Base-by-base conservation (phyloP, 2,797 vertebrate species). In the Podarcis lilfordi region DNA sequence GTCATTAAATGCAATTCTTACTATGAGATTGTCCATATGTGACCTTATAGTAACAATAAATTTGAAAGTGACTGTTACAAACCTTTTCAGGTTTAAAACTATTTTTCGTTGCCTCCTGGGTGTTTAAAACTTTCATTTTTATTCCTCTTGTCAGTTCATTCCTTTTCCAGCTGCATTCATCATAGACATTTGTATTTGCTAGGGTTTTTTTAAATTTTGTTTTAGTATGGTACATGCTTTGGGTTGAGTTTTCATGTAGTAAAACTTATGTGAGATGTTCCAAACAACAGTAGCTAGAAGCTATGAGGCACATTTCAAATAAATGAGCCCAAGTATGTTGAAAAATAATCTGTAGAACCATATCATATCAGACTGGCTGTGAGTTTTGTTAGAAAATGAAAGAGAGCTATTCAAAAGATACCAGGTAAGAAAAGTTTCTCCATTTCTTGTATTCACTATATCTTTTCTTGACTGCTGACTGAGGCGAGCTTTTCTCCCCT, bases 351-450 rank as follows among this genome's bases (percentile, higher is more conserved):
- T 84, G 74, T 72, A 64, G 85, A 40, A 77, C 27, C 27, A 81
- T 72, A 79, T 75, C 43, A 15, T 2, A 0, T 84, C 25, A 75
- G 0, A 0, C 1, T 0, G 72, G 50, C 37, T 0, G 1, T 84
- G 76, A 59, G 5, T 86, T 90, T 74, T 92, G 8, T 89, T 89
- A 61, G 1, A 64, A 40, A 59, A 25, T 1, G 19, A 85, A 86
- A 88, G 45, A 78, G 72, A 40, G n/a, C 0, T 8, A 27, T 17
- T 81, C 29, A 50, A 79, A 88, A 27, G 27, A 71, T 43, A 69
- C 50, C 37, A 78, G 43, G 64, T 79, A 79, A 35, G 61, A 55
- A 7, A 77, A 1, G 2, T 50, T 69, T 50, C 66, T 55, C 8
- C 27, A 55, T 29, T 50, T 80, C 25, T 50, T 21, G 27, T 35